Evolutionary conservation across 1,140 invertebrate species (phyloP), one percentile per base, ranked within the genome.

Genomic region (Ostrea denselamellosa): DNA sequence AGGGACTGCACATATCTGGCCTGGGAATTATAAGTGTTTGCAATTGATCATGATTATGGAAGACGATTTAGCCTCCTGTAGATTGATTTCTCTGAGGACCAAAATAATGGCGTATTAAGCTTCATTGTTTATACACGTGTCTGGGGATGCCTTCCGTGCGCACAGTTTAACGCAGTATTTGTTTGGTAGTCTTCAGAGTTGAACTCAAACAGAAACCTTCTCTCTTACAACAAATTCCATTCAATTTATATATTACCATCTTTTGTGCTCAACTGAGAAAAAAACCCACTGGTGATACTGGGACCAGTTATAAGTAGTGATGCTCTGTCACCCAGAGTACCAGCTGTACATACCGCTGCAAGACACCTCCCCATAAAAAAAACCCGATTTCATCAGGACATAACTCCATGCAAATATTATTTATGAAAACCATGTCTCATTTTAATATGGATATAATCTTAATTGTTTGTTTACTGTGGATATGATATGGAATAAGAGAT

Each of bases 21-120:
- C 9, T 3, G 14, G 9, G 54, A 17, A 17, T 17, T 17, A 17
- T 19, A 62, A 77, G 25, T 77, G 68, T 77, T 77, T 77, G 14
- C 8, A 14, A 28, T 28, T 77, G 68, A 34, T 77, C 9, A 8
- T 77, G 68, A 77, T 77, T 77, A 77, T 77, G 68, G 28, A 77
- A 77, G 68, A 77, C 68, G 28, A 12, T 14, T 34, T 77, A 9
- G 25, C 28, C 25, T 25, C 25, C 22, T 62, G 12, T 12, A 4
- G 68, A 1, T 14, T 77, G 68, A 77, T 77, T 77, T 77, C 68
- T 77, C 68, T 10, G 22, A 28, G 68, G 68, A 77, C 68, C 25
- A 10, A 22, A 14, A 25, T 44, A 34, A 77, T 77, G 25, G 25
- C 12, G 9, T 77, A 77, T 77, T 34, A 25, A 77, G 68, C 58